These are phyloP conservation scores for Clitarchus hookeri DNA, from an alignment of 2,888 invertebrate species.

Conservation along the genomic window DNA sequence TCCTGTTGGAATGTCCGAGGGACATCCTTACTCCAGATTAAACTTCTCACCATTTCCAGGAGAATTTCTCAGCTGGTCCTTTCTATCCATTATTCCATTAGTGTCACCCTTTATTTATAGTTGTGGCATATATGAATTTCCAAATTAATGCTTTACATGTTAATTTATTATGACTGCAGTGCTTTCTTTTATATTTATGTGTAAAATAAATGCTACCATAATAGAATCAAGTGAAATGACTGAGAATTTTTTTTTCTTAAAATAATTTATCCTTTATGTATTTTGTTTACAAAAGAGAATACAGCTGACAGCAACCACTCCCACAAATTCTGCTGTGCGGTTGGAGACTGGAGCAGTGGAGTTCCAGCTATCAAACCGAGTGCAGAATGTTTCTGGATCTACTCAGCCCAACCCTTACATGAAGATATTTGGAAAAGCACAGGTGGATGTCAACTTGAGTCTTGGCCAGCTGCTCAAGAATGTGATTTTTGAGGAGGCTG, in stretches of 20 bases:
- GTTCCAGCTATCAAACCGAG: constrained; percentile 90
- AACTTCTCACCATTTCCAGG: too few species aligned
- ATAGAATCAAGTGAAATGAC: not conserved
- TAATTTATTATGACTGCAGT: not conserved
- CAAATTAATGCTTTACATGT: too few species aligned
- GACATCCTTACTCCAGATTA: too few species aligned
- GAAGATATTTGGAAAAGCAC: constrained; percentile 77
- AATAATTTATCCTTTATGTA: not conserved
- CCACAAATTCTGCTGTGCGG: constrained; percentile 94
- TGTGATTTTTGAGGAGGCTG: constrained; percentile 95
- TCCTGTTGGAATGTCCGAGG: too few species aligned
- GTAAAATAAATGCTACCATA: not conserved
- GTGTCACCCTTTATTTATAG: too few species aligned
- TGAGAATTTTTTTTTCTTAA: not conserved
- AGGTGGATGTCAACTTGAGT: constrained; percentile 92
- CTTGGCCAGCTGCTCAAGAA: constrained; percentile 93
- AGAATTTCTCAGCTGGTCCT: too few species aligned
- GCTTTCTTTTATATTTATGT: not conserved
- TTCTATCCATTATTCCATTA: too few species aligned
- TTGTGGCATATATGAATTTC: too few species aligned
- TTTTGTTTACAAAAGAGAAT: constrained; percentile 67
- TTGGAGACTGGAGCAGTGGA: constrained; percentile 95
- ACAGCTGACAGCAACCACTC: constrained; percentile 97
- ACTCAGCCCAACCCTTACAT: constrained; percentile 64
- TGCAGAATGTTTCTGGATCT: constrained; percentile 78